Evolutionary conservation across 2,888 invertebrate genomes (phyloP).

Genomic region (Aphodius granarius): DNA sequence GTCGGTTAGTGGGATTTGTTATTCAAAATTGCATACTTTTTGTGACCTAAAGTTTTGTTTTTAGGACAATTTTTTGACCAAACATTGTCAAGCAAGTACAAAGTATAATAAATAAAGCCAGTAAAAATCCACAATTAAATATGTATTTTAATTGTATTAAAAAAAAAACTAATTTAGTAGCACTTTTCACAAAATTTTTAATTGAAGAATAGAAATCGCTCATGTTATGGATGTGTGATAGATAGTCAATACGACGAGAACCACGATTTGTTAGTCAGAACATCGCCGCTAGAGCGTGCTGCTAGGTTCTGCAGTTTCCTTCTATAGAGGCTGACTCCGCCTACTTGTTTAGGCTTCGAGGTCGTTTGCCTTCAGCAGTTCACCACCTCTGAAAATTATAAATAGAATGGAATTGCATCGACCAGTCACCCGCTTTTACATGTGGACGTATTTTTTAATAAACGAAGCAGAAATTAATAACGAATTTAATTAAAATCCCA

Average conservation of each 20-base stretch:
- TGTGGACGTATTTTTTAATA: background rate
- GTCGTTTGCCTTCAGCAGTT: constrained; percentile 6
- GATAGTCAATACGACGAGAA: background rate
- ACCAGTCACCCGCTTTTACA: background rate
- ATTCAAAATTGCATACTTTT: too few species aligned
- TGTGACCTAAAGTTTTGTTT: too few species aligned
- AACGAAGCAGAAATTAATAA: background rate
- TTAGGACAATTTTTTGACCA: background rate
- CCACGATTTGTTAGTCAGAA: background rate
- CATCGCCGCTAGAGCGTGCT: background rate
- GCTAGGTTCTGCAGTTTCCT: background rate
- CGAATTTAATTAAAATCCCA: background rate
- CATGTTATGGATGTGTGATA: too few species aligned
- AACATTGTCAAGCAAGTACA: background rate
- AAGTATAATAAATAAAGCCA: too few species aligned
- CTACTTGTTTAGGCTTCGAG: constrained; percentile 9
- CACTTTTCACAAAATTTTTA: background rate
- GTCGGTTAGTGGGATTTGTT: too few species aligned
- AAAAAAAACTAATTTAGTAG: too few species aligned
- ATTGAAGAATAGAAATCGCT: background rate
- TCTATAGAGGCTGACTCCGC: background rate
- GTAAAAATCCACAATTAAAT: too few species aligned
- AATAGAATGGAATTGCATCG: constrained; percentile 7
- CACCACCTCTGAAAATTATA: constrained; percentile 2
- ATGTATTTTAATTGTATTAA: too few species aligned